A percentile compares a stretch with the other conserved stretches of the same genome.
Evolutionary conservation across 2,797 vertebrate species (phyloP).

Genomic region (Phrynocephalus vlangalii): DNA sequence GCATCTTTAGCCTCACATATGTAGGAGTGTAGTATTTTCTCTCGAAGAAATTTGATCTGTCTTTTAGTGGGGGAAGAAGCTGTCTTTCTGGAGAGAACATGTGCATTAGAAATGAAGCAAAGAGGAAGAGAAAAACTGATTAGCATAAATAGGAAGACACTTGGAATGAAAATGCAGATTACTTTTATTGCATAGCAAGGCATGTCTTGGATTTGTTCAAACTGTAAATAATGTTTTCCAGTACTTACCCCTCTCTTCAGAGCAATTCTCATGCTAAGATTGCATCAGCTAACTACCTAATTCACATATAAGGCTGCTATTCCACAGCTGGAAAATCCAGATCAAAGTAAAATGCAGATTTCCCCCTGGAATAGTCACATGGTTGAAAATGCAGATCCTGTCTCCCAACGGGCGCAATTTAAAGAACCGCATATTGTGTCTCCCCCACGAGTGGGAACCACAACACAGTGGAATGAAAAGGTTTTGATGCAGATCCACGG

Average conservation of each 20-base stretch:
- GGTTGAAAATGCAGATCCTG: too few relatives aligned
- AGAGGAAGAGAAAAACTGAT: neutral
- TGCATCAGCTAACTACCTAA: neutral
- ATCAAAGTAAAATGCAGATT: too few relatives aligned
- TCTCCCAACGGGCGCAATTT: too few relatives aligned
- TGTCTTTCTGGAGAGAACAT: neutral
- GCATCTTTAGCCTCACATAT: fast-evolving
- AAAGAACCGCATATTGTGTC: too few relatives aligned
- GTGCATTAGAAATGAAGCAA: neutral
- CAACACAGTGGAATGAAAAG: too few relatives aligned
- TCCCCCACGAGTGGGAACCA: too few relatives aligned
- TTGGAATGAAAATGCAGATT: neutral
- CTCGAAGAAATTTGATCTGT: constrained; percentile 1
- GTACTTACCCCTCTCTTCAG: neutral
- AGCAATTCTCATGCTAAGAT: neutral
- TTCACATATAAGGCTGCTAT: neutral
- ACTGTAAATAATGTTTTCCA: neutral
- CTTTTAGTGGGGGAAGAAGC: neutral
- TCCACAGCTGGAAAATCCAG: too few relatives aligned
- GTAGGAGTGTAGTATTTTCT: constrained; percentile 14
- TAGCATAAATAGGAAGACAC: too few relatives aligned
- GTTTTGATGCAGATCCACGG: too few relatives aligned
- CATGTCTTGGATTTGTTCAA: neutral
- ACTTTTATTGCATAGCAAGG: neutral
- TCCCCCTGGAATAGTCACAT: too few relatives aligned